Evolutionary conservation across 2,888 invertebrate genomes (phyloP).

Genomic region (Diaprepes abbreviatus): DNA sequence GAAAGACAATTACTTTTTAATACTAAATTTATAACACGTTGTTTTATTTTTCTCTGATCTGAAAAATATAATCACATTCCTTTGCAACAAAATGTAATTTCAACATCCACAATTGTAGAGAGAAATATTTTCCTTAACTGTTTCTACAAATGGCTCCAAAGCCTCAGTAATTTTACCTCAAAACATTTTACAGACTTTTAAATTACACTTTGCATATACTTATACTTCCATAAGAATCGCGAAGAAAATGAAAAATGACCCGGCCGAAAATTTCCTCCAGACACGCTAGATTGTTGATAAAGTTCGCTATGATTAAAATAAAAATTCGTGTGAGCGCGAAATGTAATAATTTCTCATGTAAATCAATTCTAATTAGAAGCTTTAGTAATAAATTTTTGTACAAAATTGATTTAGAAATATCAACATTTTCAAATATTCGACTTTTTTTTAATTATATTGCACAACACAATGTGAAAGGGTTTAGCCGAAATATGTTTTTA

Average conservation of each 20-base stretch:
- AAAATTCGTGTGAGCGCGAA: slow-evolving; percentile 49
- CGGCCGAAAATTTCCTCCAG: slow-evolving; percentile 34
- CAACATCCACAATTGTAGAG: no score
- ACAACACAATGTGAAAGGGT: no score
- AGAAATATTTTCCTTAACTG: no score
- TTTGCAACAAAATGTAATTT: no score
- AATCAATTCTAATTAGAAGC: slow-evolving; percentile 52
- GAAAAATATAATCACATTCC: no score
- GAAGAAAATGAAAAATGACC: slow-evolving; percentile 28
- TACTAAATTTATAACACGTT: no score
- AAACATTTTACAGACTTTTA: slow-evolving; percentile 3
- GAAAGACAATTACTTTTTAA: no score
- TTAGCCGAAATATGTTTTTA: no score
- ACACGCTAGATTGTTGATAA: slow-evolving; percentile 54
- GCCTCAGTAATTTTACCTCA: not conserved
- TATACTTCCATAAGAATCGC: not conserved
- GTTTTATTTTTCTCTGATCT: no score
- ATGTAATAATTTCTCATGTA: slow-evolving; percentile 57
- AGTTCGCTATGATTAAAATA: slow-evolving; percentile 48
- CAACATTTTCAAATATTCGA: no score
- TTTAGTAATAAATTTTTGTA: slow-evolving; percentile 40
- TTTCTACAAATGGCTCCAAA: not conserved
- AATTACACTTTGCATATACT: slow-evolving; percentile 17
- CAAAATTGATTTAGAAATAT: slow-evolving; percentile 38
- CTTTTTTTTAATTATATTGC: no score